Conservation (phyloP, 1,140 invertebrate species). For the Acyrthosiphon pisum region DNA sequence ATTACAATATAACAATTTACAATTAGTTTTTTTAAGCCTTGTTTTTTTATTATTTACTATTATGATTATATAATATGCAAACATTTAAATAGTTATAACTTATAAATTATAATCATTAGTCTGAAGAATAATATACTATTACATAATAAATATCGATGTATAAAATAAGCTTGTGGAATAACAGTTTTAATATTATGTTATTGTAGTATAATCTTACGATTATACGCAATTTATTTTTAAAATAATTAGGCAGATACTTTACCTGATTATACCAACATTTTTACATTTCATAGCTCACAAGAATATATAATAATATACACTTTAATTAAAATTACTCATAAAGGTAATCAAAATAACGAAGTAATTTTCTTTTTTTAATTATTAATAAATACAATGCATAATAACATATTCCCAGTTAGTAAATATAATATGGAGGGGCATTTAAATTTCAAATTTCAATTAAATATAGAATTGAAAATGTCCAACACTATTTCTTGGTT, state of each 20-base stretch:
- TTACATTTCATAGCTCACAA: background rate
- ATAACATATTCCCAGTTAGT: background rate
- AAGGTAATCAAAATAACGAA: slow-evolving; percentile 28
- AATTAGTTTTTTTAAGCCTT: too few relatives aligned
- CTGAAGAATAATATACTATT: background rate
- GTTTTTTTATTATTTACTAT: background rate
- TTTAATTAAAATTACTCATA: slow-evolving; percentile 12
- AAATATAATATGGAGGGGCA: background rate
- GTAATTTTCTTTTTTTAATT: background rate
- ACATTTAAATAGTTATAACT: background rate
- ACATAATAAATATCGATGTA: background rate
- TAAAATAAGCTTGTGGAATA: background rate
- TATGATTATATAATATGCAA: background rate
- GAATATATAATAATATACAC: background rate
- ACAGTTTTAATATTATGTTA: background rate
- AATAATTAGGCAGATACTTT: background rate
- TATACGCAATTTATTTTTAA: background rate
- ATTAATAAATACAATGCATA: background rate
- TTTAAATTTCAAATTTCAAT: background rate
- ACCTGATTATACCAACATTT: background rate
- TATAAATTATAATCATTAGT: background rate
- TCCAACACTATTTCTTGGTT: background rate
- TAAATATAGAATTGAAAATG: background rate
- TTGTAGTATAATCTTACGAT: background rate
- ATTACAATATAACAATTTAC: background rate